A percentile compares a stretch with the other conserved stretches of the same genome.
These are phyloP conservation scores for Callitettix versicolor DNA, from an alignment of 1,140 invertebrate species.

Conservation along the genomic window DNA sequence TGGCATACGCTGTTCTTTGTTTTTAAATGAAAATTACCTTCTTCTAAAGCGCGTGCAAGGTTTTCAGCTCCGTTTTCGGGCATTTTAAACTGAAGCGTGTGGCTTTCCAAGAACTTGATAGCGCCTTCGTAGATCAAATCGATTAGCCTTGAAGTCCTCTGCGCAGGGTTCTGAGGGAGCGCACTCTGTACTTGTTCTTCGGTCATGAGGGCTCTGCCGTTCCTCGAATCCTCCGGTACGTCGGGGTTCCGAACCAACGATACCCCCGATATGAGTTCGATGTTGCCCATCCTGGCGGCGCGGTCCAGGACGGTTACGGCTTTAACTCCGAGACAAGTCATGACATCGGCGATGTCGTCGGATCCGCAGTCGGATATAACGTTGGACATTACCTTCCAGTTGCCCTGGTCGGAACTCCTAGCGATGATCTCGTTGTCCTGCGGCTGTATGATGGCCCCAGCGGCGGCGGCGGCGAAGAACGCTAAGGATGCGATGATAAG, in stretches of 20 bases:
- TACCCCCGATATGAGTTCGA: conserved; percentile 45
- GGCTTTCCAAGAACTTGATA: conserved; percentile 42
- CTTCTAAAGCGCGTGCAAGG: conserved; percentile 44
- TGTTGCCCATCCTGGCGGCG: conserved; percentile 42
- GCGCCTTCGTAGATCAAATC: conserved; percentile 42
- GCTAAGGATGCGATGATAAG: too few species aligned
- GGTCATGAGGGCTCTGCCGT: conserved; percentile 36
- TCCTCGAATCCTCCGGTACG: conserved; percentile 31
- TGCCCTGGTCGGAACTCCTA: neutral
- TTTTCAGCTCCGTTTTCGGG: conserved; percentile 39
- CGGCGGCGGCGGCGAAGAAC: conserved; percentile 26
- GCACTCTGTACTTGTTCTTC: conserved; percentile 39
- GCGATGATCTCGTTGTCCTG: conserved; percentile 18
- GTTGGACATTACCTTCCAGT: conserved; percentile 29
- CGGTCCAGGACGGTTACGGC: conserved; percentile 41
- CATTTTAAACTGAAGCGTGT: conserved; percentile 47
- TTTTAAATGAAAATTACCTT: too few species aligned
- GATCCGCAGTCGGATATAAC: conserved; percentile 31
- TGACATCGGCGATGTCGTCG: conserved; percentile 30
- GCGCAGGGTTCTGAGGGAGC: conserved; percentile 38
- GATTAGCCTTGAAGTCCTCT: conserved; percentile 39
- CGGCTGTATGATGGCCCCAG: conserved; percentile 28
- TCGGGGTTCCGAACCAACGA: conserved; percentile 42
- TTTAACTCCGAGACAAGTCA: conserved; percentile 47
- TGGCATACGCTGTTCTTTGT: too few species aligned